These are phyloP conservation scores for Prietella phreatophila DNA, from an alignment of 2,113 vertebrate genomes.

Conservation along the genomic window DNA sequence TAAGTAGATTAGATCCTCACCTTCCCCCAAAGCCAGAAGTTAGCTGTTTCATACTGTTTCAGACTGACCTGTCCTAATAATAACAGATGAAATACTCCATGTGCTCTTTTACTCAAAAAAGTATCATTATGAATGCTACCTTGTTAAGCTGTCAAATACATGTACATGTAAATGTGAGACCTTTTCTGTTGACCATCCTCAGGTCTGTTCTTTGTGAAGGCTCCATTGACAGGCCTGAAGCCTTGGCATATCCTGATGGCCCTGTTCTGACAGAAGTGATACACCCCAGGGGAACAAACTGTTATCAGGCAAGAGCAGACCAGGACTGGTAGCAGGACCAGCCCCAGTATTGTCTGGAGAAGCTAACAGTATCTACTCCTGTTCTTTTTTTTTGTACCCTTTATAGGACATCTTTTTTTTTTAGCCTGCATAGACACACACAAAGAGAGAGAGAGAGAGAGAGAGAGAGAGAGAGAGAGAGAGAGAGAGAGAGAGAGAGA, in stretches of 20 bases:
- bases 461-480: no score
- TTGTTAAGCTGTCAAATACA: constrained; percentile 40
- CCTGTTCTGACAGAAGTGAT: constrained; percentile 63
- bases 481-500: not conserved
- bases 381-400: not conserved
- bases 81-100: constrained; percentile 5
- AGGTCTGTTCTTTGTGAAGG: constrained; percentile 63
- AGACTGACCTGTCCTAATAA: not conserved
- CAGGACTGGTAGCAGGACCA: constrained; percentile 37
- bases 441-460: not conserved
- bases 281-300: constrained; percentile 58
- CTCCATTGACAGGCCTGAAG: constrained; percentile 65
- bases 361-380: not conserved
- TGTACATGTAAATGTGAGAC: constrained; percentile 46
- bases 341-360: not conserved
- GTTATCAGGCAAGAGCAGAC: constrained; percentile 54
- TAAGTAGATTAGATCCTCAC: not conserved
- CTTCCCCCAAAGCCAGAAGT: not conserved
- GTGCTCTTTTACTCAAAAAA: constrained; percentile 1
- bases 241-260: constrained; percentile 66
- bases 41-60: not conserved
- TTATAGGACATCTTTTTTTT: not conserved
- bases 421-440: no score
- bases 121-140: not conserved
- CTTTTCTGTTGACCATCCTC: constrained; percentile 54